Evolutionary conservation across 2,888 invertebrate species (phyloP), one percentile per base, ranked within the genome.

Genomic region (Stenotaenia linearis): DNA sequence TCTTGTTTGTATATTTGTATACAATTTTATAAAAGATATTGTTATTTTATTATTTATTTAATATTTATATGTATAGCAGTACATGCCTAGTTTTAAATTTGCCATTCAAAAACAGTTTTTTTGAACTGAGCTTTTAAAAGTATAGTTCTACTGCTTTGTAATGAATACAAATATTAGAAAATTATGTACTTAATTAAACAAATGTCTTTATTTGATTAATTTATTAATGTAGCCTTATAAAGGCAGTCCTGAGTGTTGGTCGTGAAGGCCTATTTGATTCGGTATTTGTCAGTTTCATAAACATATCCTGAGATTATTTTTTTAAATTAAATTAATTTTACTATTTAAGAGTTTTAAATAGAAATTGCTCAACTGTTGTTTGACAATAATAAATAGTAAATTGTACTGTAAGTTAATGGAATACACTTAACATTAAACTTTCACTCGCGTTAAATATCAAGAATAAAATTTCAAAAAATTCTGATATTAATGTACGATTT

Each of bases 71-170:
- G 2, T 28, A 4, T 25, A 28, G 1, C 12, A 45, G 45, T 45
- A n/a, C n/a, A n/a, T n/a, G n/a, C n/a, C n/a, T n/a, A n/a, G n/a
- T 45, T 45, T 45, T 15, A 5, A 15, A 45, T 7, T 69, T 23
- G 28, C 23, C 10, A 69, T 69, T 28, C 23, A 28, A 28, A 28
- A 25, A 12, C 2, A 28, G 9, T 28, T 23, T 45, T 45, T n/a
- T 28, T 25, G 0, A 56, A 56, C 40, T 40, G 40, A 32, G 32
- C 3, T n/a, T n/a, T n/a, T n/a, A n/a, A n/a, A n/a, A n/a, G n/a
- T n/a, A n/a, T n/a, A n/a, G n/a, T 69, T 69, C 9, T 69, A 69
- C 69, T 69, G 50, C 50, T n/a, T 50, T 50, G 50, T 50, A n/a
- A 50, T 50, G 7, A 18, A 18, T n/a, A 5, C 18, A 18, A 50